Conservation (phyloP, 2,113 vertebrate species). For the Otis tarda region DNA sequence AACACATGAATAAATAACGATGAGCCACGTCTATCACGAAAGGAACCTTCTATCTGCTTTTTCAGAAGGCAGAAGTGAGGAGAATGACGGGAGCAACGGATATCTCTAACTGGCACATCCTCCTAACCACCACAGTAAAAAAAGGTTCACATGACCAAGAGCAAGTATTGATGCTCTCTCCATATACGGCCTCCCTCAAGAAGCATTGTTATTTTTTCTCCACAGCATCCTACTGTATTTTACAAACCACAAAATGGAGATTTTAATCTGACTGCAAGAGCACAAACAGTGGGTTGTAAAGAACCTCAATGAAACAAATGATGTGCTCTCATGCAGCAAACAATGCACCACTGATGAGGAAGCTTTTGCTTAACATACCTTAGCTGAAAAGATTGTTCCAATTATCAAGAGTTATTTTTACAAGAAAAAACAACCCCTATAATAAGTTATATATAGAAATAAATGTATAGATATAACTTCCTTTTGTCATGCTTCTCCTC, state of each 20-base stretch:
- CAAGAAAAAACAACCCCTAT: background rate
- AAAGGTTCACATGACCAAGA: background rate
- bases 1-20: slow-evolving; percentile 63
- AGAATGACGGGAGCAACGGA: background rate
- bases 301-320: slow-evolving; percentile 18
- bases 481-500: background rate
- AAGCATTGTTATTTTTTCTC: background rate
- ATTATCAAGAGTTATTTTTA: background rate
- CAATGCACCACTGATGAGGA: background rate
- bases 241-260: background rate
- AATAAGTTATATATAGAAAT: background rate
- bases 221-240: background rate
- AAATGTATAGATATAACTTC: background rate
- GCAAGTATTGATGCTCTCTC: background rate
- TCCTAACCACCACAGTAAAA: background rate
- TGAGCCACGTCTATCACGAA: background rate
- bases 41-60: slow-evolving; percentile 57
- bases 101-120: background rate
- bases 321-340: background rate
- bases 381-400: background rate
- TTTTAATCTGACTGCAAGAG: background rate
- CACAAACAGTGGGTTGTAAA: background rate
- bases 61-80: slow-evolving; percentile 7
- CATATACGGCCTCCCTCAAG: background rate
- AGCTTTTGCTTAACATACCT: background rate